Percentiles rank a stretch among this genome's conserved stretches.
Evolutionary conservation across 2,797 vertebrate genomes (phyloP).

Genomic region (Otolemur crassicaudatus): DNA sequence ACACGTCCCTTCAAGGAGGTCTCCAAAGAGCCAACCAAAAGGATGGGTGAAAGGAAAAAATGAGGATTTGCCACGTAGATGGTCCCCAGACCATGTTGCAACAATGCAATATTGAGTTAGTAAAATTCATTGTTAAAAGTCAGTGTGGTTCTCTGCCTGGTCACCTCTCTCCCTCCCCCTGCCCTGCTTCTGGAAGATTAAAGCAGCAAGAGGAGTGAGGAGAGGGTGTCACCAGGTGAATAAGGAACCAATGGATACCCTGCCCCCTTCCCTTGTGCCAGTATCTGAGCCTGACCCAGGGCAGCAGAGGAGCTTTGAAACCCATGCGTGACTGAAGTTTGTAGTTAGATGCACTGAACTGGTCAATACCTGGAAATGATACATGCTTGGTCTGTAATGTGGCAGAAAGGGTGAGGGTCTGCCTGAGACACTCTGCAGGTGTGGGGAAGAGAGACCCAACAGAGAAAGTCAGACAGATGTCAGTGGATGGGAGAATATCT

Average conservation of each 20-base stretch:
- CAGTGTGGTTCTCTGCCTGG: neutral
- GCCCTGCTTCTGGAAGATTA: neutral
- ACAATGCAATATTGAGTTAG: neutral
- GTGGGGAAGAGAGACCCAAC: neutral
- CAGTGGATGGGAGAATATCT: neutral
- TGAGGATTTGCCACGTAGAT: neutral
- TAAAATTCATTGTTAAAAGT: neutral
- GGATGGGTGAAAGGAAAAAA: neutral
- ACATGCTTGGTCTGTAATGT: neutral
- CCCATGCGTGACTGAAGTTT: neutral
- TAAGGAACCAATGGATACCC: neutral
- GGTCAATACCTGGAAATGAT: neutral
- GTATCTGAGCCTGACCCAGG: neutral
- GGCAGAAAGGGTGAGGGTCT: neutral
- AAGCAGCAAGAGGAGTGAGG: neutral
- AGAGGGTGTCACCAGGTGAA: neutral
- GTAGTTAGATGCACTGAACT: neutral
- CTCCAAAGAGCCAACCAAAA: neutral
- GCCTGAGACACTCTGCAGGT: neutral
- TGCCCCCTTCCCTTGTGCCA: neutral
- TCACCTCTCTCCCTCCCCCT: neutral
- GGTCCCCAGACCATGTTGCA: too few species aligned
- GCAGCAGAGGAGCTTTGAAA: neutral
- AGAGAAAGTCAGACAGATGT: neutral
- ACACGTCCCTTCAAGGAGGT: neutral